phyloP scores from a whole-genome alignment of 2,113 vertebrate genomes.

The Nesoenas mayeri region DNA sequence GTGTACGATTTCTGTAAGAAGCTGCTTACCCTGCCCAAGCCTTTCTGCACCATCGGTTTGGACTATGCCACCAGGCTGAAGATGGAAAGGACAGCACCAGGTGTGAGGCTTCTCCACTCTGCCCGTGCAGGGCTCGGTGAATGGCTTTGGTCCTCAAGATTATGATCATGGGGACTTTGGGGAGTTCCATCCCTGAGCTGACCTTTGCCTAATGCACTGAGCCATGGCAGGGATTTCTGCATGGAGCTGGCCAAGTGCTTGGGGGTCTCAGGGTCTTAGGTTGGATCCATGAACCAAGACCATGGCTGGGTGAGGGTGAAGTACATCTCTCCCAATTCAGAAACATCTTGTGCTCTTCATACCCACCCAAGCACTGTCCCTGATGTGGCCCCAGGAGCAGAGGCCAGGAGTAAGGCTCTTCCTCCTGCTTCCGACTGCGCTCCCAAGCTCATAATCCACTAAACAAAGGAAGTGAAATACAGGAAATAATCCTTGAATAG shows the following conservation, averaged over 20 bases:
- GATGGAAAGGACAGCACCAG: constrained; percentile 80
- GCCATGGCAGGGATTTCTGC: background rate
- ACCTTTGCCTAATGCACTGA: background rate
- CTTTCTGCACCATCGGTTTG: constrained; percentile 88
- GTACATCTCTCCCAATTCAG: background rate
- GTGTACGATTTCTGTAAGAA: constrained; percentile 88
- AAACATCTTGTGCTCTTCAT: fast-evolving
- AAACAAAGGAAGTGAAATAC: constrained; percentile 46
- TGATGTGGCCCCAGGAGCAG: fast-evolving
- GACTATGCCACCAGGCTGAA: constrained; percentile 84
- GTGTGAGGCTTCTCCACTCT: constrained; percentile 46
- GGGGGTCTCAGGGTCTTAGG: too few species aligned
- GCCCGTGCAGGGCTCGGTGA: fast-evolving
- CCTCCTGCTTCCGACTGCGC: background rate
- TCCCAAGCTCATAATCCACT: background rate
- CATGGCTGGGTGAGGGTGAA: background rate
- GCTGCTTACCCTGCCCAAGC: constrained; percentile 87
- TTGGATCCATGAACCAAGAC: too few species aligned
- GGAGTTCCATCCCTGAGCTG: background rate
- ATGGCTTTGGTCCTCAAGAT: fast-evolving
- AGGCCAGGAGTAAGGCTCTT: background rate
- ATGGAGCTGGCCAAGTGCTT: background rate
- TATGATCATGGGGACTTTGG: fast-evolving
- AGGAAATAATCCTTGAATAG: constrained; percentile 2
- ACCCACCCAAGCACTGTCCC: fast-evolving